phyloP scores from a whole-genome alignment of 2,797 vertebrate species.

The Aldrovandia affinis region DNA sequence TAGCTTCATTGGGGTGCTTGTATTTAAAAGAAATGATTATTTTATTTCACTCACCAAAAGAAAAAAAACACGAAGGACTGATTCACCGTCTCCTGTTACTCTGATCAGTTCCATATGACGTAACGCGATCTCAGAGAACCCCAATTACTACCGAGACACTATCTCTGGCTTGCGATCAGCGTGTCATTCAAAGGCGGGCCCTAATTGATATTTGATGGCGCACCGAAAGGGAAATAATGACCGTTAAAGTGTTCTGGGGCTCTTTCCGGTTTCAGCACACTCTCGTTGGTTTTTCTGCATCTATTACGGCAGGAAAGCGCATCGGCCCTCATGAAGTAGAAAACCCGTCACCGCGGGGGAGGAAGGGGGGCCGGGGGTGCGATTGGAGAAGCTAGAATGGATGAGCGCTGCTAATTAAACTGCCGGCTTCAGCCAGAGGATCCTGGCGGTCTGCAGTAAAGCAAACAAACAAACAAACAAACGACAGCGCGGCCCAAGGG shows the following conservation, averaged over 20 bases:
- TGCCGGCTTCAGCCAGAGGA: slow-evolving; percentile 58
- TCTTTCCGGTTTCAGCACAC: background rate
- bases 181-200: background rate
- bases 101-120: slow-evolving; percentile 71
- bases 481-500: slow-evolving; percentile 60
- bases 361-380: background rate
- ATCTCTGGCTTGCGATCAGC: background rate
- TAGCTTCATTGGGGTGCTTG: no score
- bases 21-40: no score
- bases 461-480: slow-evolving; percentile 64
- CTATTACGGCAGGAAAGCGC: background rate
- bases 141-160: slow-evolving; percentile 52
- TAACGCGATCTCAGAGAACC: slow-evolving; percentile 57
- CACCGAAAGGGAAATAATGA: background rate
- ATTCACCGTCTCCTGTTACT: slow-evolving; percentile 62
- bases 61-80: slow-evolving; percentile 53
- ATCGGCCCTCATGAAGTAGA: background rate
- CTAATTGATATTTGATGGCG: background rate
- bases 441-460: slow-evolving; percentile 62
- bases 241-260: background rate
- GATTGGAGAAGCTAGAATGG: background rate
- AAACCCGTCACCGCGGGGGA: background rate
- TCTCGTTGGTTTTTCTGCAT: background rate
- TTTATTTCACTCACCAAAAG: no score
- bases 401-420: slow-evolving; percentile 11